Percentiles rank a stretch among this genome's conserved stretches.
These are phyloP conservation scores for Hafferia zeledoni DNA, from an alignment of 2,797 vertebrate genomes.

Conservation along the genomic window DNA sequence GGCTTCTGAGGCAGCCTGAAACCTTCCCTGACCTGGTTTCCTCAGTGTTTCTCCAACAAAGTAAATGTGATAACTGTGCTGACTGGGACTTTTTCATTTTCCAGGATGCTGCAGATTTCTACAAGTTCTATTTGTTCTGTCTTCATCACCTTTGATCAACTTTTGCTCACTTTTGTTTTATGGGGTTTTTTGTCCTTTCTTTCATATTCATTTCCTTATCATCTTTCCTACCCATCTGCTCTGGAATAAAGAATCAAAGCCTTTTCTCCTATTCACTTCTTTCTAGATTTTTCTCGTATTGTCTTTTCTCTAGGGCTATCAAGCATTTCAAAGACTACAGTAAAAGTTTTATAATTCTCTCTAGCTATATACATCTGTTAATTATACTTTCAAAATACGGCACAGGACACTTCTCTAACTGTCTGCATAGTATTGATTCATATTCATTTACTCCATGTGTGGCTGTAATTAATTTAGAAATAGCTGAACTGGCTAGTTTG, in stretches of 20 bases:
- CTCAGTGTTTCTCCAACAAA: background rate
- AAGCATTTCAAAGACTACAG: background rate
- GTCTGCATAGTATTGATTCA: background rate
- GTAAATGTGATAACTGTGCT: background rate
- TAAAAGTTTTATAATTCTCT: slow-evolving; percentile 24
- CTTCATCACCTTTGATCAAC: slow-evolving; percentile 5
- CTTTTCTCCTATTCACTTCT: background rate
- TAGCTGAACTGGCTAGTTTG: background rate
- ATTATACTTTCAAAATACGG: slow-evolving; percentile 16
- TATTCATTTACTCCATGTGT: background rate
- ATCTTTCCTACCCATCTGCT: slow-evolving; percentile 48
- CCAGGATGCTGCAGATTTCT: background rate
- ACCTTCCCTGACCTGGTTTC: background rate
- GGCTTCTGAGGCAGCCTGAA: background rate
- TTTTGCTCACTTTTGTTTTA: slow-evolving; percentile 1
- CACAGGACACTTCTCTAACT: background rate
- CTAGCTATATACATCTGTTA: background rate
- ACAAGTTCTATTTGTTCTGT: slow-evolving; percentile 3
- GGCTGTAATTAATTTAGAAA: slow-evolving; percentile 18
- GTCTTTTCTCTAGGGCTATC: background rate
- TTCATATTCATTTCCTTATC: slow-evolving; percentile 32
- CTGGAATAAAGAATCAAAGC: slow-evolving; percentile 34
- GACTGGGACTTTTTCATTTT: background rate
- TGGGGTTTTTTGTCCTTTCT: background rate
- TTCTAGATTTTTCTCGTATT: background rate